Evolutionary conservation across 1,140 invertebrate genomes (phyloP), one percentile per base, ranked within the genome.

Genomic region (Kradibia gibbosae): DNA sequence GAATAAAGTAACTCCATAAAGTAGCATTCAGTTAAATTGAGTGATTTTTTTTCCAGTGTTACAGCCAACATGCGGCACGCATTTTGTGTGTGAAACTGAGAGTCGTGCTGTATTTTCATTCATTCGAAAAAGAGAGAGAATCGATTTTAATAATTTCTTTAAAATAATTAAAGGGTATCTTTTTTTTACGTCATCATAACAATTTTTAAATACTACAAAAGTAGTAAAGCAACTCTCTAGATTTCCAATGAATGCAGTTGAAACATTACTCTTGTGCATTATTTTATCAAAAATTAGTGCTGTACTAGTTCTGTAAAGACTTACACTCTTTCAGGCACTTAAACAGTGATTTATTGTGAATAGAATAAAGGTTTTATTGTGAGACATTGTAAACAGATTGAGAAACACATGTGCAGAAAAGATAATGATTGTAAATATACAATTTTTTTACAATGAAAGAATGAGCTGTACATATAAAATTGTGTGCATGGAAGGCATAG

Each of bases 21-120:
- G 82, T 82, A 83, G 67, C 62, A 84, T 83, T 79, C 45, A 8
- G 55, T 82, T 31, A 70, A 55, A 22, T 28, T 4, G 15, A 70
- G 81, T 82, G 81, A 71, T 57, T 73, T 77, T 80, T 67, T 78
- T 72, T 79, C 78, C 45, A 78, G 78, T 72, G 78, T 78, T 28
- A 71, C 86, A 87, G 82, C 81, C 82, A 85, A 75, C 86, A 87
- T 87, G 85, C 86, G 80, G 85, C 84, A 85, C 86, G 78, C 75
- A 86, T 20, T 84, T 83, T 81, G 78, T 76, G 67, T 81, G 75
- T 85, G 78, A 34, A 48, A 53, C 39, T 53, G 45, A 70, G 48
- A 76, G 31, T 70, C 31, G 31, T 70, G 76, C 76, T 70, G 34
- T 83, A 57, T 17, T 62, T 36, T 31, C 53, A 57, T 79, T 20